Percentiles rank a stretch among this genome's conserved stretches.
phyloP scores from a whole-genome alignment of 2,113 vertebrate species.

The Cyprinodon variegatus region DNA sequence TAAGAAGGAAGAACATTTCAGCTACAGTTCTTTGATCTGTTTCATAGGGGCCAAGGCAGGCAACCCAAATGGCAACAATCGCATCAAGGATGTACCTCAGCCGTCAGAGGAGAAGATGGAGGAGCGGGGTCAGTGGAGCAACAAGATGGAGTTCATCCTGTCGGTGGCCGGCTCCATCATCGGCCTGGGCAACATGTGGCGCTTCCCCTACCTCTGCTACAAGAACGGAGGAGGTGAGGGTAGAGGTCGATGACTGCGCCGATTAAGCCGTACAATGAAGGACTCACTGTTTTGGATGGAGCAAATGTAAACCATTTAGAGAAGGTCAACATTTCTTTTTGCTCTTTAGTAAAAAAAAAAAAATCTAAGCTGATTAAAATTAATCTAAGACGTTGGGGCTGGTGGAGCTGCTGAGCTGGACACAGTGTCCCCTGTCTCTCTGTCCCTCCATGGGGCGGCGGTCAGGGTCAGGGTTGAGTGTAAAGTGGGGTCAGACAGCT shows the following conservation, averaged over 20 bases:
- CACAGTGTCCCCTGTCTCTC: background rate
- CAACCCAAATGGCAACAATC: slow-evolving; percentile 78
- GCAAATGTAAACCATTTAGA: background rate
- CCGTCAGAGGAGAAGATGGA: slow-evolving; percentile 78
- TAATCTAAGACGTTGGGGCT: background rate
- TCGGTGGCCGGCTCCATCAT: slow-evolving; percentile 92
- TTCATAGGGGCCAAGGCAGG: slow-evolving; percentile 72
- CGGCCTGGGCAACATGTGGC: slow-evolving; percentile 92
- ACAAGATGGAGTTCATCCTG: slow-evolving; percentile 90
- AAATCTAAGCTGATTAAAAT: background rate
- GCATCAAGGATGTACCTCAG: slow-evolving; percentile 44
- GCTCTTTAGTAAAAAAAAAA: background rate
- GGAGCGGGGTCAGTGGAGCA: slow-evolving; percentile 91
- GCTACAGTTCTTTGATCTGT: background rate
- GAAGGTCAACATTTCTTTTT: background rate
- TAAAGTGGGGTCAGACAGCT: slow-evolving; percentile 71
- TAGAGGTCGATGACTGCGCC: background rate
- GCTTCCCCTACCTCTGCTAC: slow-evolving; percentile 96
- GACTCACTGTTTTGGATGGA: too few species aligned
- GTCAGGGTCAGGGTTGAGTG: slow-evolving; percentile 52
- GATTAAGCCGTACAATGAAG: background rate
- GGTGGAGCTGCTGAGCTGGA: slow-evolving; percentile 57
- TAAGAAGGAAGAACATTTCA: too few species aligned
- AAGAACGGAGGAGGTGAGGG: slow-evolving; percentile 93
- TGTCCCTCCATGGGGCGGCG: slow-evolving; percentile 35